Evolutionary conservation across 1,140 invertebrate species (phyloP), one percentile per base, ranked within the genome.

Genomic region (Rhynchophorus ferrugineus): DNA sequence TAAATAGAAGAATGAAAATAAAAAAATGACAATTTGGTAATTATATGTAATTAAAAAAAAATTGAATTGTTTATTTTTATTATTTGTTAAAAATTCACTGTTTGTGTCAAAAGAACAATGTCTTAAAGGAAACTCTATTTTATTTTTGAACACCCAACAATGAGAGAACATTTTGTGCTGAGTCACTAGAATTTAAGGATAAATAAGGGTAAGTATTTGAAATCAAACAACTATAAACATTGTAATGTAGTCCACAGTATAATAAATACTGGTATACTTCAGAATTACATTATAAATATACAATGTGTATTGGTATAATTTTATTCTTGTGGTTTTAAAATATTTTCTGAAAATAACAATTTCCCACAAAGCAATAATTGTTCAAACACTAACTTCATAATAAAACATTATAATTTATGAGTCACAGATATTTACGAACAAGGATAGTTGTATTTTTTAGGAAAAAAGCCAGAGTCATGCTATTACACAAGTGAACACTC

Each of bases 221-320:
- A 63, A 63, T 60, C 58, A 66, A 64, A 63, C 59, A 54, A 54
- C 38, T n/a, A 34, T 48, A 38, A 62, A 62, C 58, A 61, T 61
- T 64, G 65, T 66, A 64, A 66, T 69, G 64, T 69, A 68, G 59
- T 70, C 65, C 67, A 68, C 69, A 70, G 69, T 70, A 69, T 69
- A 70, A 69, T 70, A 70, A 70, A 70, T 70, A 70, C 69, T 69
- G 69, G 67, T 70, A 70, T 69, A 70, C 67, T 68, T 68, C 67
- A 67, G 67, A 68, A 68, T 67, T 70, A 70, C 69, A 70, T 70
- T 70, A 70, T 70, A 70, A 70, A 70, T 70, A 70, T 70, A 70
- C 69, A 70, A 70, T 70, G 67, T 70, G 66, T 70, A 70, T 69
- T 57, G 65, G 66, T 64, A 68, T 68, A 65, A 66, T 69, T 65